Conservation (phyloP, 2,113 vertebrate species). For the Cyrtonyx montezumae region DNA sequence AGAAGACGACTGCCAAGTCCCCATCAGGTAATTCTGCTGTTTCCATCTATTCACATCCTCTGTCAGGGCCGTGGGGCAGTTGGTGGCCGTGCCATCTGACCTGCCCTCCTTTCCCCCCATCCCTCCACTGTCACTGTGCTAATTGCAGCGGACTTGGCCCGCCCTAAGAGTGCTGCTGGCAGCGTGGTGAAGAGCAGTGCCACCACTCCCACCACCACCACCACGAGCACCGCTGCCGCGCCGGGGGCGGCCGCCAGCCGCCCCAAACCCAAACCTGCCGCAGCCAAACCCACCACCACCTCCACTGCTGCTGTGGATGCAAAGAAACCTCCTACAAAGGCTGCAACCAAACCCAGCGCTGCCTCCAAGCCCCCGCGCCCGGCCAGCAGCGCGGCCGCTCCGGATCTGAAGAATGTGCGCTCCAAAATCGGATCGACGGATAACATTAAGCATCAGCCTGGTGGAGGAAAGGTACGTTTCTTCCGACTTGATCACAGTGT, state of each 20-base stretch:
- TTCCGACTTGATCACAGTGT: fast-evolving
- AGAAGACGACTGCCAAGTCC: slow-evolving; percentile 83
- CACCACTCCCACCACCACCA: slow-evolving; percentile 36
- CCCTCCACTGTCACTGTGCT: neutral
- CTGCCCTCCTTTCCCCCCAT: neutral
- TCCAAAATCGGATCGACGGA: slow-evolving; percentile 93
- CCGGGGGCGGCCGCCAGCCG: slow-evolving; percentile 45
- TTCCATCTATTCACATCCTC: neutral
- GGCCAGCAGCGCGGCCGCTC: slow-evolving; percentile 70
- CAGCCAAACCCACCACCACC: slow-evolving; percentile 62
- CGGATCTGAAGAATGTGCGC: slow-evolving; percentile 85
- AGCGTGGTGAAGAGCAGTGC: slow-evolving; percentile 56
- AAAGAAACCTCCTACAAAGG: slow-evolving; percentile 80
- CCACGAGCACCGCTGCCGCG: slow-evolving; percentile 57
- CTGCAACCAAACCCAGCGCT: neutral
- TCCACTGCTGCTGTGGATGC: slow-evolving; percentile 57
- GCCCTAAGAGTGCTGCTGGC: slow-evolving; percentile 77
- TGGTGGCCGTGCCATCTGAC: neutral
- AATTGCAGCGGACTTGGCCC: slow-evolving; percentile 63
- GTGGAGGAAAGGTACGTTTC: slow-evolving; percentile 90
- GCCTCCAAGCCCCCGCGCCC: slow-evolving; percentile 67
- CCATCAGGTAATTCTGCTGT: slow-evolving; percentile 78
- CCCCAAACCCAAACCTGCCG: slow-evolving; percentile 68
- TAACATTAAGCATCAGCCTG: slow-evolving; percentile 93
- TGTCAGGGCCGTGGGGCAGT: fast-evolving